A percentile compares a stretch with the other conserved stretches of the same genome.
These are phyloP conservation scores for Austrolebias charrua DNA, from an alignment of 2,797 vertebrate species.

Conservation along the genomic window DNA sequence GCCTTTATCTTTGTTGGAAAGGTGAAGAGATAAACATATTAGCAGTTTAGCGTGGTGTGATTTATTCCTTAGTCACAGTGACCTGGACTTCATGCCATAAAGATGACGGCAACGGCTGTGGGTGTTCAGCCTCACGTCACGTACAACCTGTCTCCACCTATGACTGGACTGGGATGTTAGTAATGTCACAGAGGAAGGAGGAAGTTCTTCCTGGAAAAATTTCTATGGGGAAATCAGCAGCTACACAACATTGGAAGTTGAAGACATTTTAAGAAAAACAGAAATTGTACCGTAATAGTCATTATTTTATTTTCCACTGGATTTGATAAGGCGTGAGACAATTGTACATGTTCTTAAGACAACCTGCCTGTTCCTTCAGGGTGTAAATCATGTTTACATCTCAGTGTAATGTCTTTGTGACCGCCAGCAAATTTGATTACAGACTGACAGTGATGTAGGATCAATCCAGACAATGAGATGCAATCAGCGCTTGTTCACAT, in stretches of 20 bases:
- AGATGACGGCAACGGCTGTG: conserved; percentile 18
- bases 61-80: conserved; percentile 35
- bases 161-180: conserved; percentile 6
- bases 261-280: neutral
- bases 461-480: conserved; percentile 28
- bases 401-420: conserved; percentile 7
- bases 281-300: neutral
- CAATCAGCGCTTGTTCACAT: conserved; percentile 29
- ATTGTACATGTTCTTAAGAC: neutral
- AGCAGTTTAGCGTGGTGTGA: conserved; percentile 4
- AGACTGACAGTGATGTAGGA: conserved; percentile 17
- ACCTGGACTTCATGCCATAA: neutral
- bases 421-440: conserved; percentile 33
- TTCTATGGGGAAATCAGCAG: conserved; percentile 6
- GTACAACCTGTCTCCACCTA: neutral
- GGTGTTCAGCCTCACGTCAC: neutral
- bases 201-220: conserved; percentile 6
- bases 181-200: neutral
- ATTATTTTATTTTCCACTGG: neutral
- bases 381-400: conserved; percentile 9
- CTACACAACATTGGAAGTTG: neutral
- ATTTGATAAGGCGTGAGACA: neutral
- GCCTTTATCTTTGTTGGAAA: neutral
- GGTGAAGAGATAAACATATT: neutral
- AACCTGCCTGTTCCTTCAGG: neutral